phyloP scores from a whole-genome alignment of 2,888 invertebrate species.

The Candidula unifasciata region DNA sequence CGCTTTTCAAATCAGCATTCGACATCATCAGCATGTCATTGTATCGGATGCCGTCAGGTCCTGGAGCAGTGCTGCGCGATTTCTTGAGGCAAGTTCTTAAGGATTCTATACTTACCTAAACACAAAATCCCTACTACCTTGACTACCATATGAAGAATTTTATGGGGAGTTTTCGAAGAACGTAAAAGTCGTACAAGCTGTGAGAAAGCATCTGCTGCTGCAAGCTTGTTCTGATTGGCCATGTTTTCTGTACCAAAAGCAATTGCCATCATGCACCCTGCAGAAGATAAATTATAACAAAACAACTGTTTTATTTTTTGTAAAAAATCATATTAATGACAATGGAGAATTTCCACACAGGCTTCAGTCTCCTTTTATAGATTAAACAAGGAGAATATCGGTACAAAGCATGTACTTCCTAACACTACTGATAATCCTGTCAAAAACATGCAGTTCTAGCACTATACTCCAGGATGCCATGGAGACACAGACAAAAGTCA shows the following conservation, averaged over 20 bases:
- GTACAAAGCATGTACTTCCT: no score
- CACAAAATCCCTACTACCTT: constrained; percentile 77
- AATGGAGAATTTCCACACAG: not conserved
- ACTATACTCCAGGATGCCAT: no score
- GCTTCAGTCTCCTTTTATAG: not conserved
- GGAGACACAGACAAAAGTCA: no score
- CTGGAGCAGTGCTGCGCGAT: no score
- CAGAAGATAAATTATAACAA: not conserved
- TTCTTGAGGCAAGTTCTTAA: no score
- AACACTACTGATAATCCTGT: no score
- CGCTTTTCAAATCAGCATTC: no score
- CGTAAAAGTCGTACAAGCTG: constrained; percentile 76
- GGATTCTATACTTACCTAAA: constrained; percentile 74
- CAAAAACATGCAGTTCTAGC: no score
- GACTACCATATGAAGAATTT: constrained; percentile 75
- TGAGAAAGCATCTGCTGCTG: constrained; percentile 75
- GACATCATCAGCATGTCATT: no score
- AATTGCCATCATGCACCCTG: constrained; percentile 77
- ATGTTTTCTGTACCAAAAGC: constrained; percentile 76
- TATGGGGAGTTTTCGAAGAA: constrained; percentile 71
- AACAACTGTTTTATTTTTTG: not conserved
- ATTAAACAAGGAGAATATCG: no score
- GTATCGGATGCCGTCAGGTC: no score
- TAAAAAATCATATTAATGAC: no score
- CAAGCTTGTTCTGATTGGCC: constrained; percentile 76